Percentiles rank a stretch among this genome's conserved stretches.
phyloP scores from a whole-genome alignment of 2,113 vertebrate genomes.

The Hippocampus mohnikei region DNA sequence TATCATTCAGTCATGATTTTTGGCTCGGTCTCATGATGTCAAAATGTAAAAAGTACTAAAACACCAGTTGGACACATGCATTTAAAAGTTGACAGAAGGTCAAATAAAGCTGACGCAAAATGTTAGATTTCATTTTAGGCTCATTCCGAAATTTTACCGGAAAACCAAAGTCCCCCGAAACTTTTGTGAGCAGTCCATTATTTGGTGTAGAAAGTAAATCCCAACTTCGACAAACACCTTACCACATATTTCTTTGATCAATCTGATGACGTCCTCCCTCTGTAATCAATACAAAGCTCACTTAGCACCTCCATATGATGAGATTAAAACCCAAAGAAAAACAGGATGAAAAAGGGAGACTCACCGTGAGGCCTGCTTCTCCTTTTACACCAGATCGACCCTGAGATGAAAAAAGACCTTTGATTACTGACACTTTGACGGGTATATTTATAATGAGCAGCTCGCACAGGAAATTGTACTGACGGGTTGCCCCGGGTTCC shows the following conservation, averaged over 20 bases:
- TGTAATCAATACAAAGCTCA: constrained; percentile 53
- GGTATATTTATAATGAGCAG: not conserved
- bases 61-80: not conserved
- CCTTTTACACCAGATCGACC: constrained; percentile 80
- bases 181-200: not conserved
- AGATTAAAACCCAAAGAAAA: not conserved
- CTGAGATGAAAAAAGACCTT: constrained; percentile 47
- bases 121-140: not conserved
- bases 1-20: too few species aligned
- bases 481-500: constrained; percentile 75
- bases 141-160: not conserved
- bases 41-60: not conserved
- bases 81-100: not conserved
- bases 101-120: not conserved
- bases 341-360: constrained; percentile 21
- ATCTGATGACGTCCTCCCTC: constrained; percentile 85
- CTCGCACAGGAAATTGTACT: constrained; percentile 41
- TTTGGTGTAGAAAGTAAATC: not conserved
- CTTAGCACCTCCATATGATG: constrained; percentile 10
- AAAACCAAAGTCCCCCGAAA: not conserved
- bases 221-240: constrained; percentile 48
- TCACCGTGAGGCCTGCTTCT: constrained; percentile 83
- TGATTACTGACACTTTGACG: not conserved
- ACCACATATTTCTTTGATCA: constrained; percentile 88
- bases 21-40: too few species aligned